phyloP scores from a whole-genome alignment of 2,888 invertebrate species.

The Didymodactylos carnosus region DNA sequence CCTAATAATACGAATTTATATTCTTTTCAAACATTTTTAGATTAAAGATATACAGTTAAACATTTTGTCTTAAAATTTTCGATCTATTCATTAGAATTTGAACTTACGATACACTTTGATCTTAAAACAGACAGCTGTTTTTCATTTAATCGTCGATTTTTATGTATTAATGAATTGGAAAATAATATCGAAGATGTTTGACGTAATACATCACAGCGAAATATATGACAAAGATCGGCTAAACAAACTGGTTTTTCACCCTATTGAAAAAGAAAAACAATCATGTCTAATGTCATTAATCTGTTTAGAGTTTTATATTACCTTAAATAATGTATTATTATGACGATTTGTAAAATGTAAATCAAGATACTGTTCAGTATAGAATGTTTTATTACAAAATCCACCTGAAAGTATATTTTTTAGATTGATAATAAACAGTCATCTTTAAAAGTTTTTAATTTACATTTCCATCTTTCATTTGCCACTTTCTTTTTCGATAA shows the following conservation, averaged over 20 bases:
- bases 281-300: neutral
- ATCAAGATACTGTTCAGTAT: slow-evolving; percentile 24
- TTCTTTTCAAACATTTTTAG: too few relatives aligned
- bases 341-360: slow-evolving; percentile 26
- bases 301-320: slow-evolving; percentile 7
- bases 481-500: slow-evolving; percentile 22
- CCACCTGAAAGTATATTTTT: too few relatives aligned
- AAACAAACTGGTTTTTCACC: slow-evolving; percentile 52
- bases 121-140: neutral
- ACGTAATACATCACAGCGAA: slow-evolving; percentile 61
- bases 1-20: too few relatives aligned
- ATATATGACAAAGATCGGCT: slow-evolving; percentile 81
- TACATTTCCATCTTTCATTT: slow-evolving; percentile 24
- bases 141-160: neutral
- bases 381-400: slow-evolving; percentile 28
- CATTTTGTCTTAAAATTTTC: too few relatives aligned
- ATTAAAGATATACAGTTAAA: too few relatives aligned
- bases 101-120: neutral
- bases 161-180: neutral
- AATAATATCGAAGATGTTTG: neutral
- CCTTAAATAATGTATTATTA: slow-evolving; percentile 20
- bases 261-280: neutral
- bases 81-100: too few relatives aligned
- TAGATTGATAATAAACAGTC: too few relatives aligned
- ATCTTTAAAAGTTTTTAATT: too few relatives aligned